These are phyloP conservation scores for Dendrolimus pini DNA, from an alignment of 2,888 invertebrate genomes.

Conservation along the genomic window DNA sequence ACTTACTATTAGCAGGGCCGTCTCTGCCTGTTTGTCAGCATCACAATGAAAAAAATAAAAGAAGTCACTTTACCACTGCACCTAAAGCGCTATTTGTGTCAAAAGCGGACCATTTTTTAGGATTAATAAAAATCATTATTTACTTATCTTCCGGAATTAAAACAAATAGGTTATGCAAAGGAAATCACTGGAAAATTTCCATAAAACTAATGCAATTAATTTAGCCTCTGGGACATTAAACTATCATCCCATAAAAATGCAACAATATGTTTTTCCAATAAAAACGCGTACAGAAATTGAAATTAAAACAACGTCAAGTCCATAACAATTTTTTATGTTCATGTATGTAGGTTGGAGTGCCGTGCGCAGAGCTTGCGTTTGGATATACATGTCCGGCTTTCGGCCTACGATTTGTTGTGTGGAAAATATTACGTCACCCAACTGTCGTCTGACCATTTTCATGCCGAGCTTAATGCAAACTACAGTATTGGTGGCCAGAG, in stretches of 20 bases:
- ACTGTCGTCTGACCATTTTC: slow-evolving; percentile 31
- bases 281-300: slow-evolving; percentile 29
- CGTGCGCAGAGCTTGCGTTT: slow-evolving; percentile 62
- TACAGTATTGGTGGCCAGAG: slow-evolving; percentile 18
- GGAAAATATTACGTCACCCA: slow-evolving; percentile 59
- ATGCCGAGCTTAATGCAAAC: slow-evolving; percentile 21
- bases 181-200: background rate
- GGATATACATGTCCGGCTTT: slow-evolving; percentile 58
- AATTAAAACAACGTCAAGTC: slow-evolving; percentile 47
- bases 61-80: too few relatives aligned
- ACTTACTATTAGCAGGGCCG: too few relatives aligned
- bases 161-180: background rate
- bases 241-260: background rate
- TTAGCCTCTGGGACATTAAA: background rate
- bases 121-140: too few relatives aligned
- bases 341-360: slow-evolving; percentile 67
- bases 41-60: too few relatives aligned
- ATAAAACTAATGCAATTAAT: background rate
- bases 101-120: too few relatives aligned
- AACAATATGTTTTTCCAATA: slow-evolving; percentile 18
- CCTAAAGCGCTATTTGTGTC: too few relatives aligned
- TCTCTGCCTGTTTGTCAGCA: too few relatives aligned
- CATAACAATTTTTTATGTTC: slow-evolving; percentile 52
- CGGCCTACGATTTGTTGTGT: slow-evolving; percentile 49
- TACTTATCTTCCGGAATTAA: too few relatives aligned